These are phyloP conservation scores for Aplodontia rufa DNA, from an alignment of 2,113 vertebrate genomes.

Conservation along the genomic window DNA sequence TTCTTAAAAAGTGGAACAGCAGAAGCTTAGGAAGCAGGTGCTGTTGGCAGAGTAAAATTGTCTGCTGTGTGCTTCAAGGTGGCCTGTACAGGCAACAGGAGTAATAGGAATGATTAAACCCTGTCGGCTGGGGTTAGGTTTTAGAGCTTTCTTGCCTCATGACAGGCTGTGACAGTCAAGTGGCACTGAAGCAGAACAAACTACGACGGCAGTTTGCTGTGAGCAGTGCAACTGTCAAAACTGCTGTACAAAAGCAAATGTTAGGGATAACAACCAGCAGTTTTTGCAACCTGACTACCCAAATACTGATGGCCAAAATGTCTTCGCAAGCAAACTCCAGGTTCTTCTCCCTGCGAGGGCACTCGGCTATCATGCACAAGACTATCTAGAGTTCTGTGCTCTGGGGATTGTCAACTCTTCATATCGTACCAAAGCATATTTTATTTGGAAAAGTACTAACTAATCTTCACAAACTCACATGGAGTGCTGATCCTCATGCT, in stretches of 20 bases:
- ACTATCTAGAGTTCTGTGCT: not conserved
- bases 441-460: not conserved
- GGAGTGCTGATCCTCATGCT: not conserved
- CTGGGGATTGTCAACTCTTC: not conserved
- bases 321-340: constrained; percentile 12
- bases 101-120: constrained; percentile 85
- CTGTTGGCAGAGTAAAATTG: constrained; percentile 34
- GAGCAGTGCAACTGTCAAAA: constrained; percentile 82
- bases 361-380: not conserved
- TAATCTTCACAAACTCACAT: not conserved
- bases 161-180: constrained; percentile 87
- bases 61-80: constrained; percentile 72
- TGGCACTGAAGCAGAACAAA: constrained; percentile 86
- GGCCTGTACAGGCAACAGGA: constrained; percentile 78
- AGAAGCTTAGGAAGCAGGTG: constrained; percentile 38
- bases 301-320: constrained; percentile 67
- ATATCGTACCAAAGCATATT: not conserved
- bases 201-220: constrained; percentile 83
- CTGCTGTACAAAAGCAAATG: constrained; percentile 76
- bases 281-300: constrained; percentile 71
- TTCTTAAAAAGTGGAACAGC: not conserved
- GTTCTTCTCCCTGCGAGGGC: not conserved
- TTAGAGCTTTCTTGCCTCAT: constrained; percentile 79
- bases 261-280: constrained; percentile 70
- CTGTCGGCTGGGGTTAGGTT: constrained; percentile 83